Evolutionary conservation across 2,888 invertebrate genomes (phyloP).

Genomic region (Leucania comma): DNA sequence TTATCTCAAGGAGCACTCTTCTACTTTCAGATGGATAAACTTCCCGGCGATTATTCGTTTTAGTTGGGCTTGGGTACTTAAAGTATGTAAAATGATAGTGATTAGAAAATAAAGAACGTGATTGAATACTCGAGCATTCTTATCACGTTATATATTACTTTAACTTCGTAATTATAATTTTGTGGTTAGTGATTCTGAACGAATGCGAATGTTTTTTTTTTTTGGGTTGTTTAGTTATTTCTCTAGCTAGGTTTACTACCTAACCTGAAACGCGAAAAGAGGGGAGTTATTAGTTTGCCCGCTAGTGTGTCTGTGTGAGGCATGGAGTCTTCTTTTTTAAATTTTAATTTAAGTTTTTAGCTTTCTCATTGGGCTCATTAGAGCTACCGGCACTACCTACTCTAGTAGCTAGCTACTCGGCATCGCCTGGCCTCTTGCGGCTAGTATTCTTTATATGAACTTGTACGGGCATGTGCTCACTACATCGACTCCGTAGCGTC

Average conservation of each 20-base stretch:
- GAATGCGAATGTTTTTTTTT: not conserved
- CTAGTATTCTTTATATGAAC: too few species aligned
- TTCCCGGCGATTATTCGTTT: slow-evolving; percentile 14
- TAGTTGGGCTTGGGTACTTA: not conserved
- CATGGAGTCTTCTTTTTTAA: too few species aligned
- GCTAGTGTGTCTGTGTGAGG: too few species aligned
- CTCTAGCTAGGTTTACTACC: not conserved
- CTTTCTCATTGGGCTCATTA: too few species aligned
- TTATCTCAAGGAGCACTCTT: slow-evolving; percentile 39
- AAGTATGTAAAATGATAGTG: not conserved
- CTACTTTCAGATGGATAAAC: slow-evolving; percentile 15
- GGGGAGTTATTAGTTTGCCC: not conserved
- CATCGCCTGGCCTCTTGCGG: too few species aligned
- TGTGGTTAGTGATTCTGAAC: not conserved
- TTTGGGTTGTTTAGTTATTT: not conserved
- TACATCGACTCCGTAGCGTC: too few species aligned
- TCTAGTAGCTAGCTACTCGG: too few species aligned
- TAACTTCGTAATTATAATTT: not conserved
- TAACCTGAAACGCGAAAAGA: not conserved
- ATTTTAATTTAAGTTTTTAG: too few species aligned
- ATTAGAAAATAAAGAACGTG: not conserved
- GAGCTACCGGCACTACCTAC: too few species aligned
- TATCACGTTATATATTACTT: slow-evolving; percentile 2
- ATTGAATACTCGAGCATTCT: not conserved
- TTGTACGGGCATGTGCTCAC: too few species aligned